Conservation (phyloP, 2,113 vertebrate species). For the Australoheros scitulus region DNA sequence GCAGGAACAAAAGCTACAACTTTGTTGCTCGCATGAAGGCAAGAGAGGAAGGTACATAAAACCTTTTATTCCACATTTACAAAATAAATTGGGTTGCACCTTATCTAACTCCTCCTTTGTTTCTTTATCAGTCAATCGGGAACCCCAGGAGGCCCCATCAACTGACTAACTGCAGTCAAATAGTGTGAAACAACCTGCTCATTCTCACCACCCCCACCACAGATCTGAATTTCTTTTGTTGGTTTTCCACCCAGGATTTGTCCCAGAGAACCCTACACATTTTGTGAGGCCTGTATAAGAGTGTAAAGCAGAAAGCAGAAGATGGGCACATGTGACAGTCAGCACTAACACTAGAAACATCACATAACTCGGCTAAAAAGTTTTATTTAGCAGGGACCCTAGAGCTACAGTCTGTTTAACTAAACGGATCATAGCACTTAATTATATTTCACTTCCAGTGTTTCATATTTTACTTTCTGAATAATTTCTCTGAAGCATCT, state of each 20-base stretch:
- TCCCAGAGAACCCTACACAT: not conserved
- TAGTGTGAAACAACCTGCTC: not conserved
- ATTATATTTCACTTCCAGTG: not conserved
- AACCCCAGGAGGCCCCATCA: conserved; percentile 73
- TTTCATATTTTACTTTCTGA: not conserved
- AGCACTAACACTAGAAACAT: not conserved
- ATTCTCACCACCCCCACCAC: not conserved
- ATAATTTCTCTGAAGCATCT: not conserved
- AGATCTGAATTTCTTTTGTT: not conserved
- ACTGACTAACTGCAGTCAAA: conserved; percentile 71
- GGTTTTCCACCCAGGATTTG: not conserved
- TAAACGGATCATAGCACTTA: not conserved
- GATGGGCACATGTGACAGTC: not conserved
- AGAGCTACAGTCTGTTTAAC: not conserved
- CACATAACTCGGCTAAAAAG: not conserved
- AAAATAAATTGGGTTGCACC: not conserved
- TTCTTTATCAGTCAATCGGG: conserved; percentile 71
- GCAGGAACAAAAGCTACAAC: conserved; percentile 97
- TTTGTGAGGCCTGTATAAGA: not conserved
- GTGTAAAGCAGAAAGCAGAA: not conserved
- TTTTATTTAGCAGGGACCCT: not conserved
- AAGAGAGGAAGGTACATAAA: conserved; percentile 89
- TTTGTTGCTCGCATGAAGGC: conserved; percentile 99
- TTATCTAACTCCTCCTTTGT: conserved; percentile 6
- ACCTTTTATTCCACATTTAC: not conserved